Conservation (phyloP, 1,140 invertebrate genomes). For the Aphelenchoides fujianensis region DNA sequence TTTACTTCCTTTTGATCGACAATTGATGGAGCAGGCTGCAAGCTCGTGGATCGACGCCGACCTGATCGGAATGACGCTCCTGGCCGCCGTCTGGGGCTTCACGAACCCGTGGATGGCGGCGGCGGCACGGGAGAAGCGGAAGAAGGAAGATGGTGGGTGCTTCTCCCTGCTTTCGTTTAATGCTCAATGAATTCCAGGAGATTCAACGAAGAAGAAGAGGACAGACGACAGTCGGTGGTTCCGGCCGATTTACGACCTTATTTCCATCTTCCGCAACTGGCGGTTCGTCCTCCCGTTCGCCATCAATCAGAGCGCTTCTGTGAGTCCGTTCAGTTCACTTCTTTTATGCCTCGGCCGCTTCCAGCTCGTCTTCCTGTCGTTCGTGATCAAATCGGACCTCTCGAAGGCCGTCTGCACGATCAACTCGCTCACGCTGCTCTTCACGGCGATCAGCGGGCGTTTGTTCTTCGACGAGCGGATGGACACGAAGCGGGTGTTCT, state of each 20-base stretch:
- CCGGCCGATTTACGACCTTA: conserved; percentile 8
- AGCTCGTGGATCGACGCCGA: too few relatives aligned
- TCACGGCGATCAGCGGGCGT: conserved; percentile 9
- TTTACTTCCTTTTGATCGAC: not conserved
- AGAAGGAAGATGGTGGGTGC: not conserved
- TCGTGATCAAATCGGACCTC: conserved; percentile 11
- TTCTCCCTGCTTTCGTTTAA: too few relatives aligned
- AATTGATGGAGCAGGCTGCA: not conserved
- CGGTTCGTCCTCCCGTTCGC: conserved; percentile 11
- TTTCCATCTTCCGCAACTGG: not conserved
- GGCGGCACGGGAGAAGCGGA: not conserved
- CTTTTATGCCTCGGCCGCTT: not conserved
- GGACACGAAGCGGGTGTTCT: not conserved
- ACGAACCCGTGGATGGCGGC: not conserved
- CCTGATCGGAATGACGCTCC: conserved; percentile 5
- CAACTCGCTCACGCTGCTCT: conserved; percentile 16
- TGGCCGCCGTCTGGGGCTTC: conserved; percentile 11
- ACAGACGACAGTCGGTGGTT: not conserved
- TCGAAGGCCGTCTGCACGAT: conserved; percentile 11
- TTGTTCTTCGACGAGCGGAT: conserved; percentile 8
- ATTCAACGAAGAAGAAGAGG: not conserved
- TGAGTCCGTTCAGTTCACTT: not conserved
- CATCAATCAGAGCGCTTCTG: conserved; percentile 19
- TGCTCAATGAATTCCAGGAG: not conserved
- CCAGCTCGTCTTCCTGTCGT: conserved; percentile 7